Base-by-base conservation (phyloP, 30 jellyfish, hydroid and myxozoan genomes). In the Turritopsis rubra region DNA sequence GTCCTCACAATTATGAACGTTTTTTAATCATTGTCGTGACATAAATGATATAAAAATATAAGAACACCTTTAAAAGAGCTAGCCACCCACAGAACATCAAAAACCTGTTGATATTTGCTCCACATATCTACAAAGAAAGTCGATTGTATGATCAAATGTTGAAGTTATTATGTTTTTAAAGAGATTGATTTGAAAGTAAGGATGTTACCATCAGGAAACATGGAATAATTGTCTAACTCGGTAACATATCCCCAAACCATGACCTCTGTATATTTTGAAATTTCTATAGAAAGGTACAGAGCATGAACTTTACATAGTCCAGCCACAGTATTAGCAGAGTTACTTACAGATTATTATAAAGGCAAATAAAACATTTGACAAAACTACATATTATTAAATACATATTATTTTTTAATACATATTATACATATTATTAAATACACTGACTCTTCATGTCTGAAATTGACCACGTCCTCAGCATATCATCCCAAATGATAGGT, bases 401-500 rank as follows among this genome's bases (percentile, higher is more conserved):
- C n/a, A n/a, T n/a, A n/a, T n/a, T n/a, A n/a, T n/a, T n/a, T n/a
- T n/a, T n/a, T n/a, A n/a, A n/a, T n/a, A n/a, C n/a, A n/a, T n/a
- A n/a, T n/a, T n/a, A n/a, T n/a, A n/a, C n/a, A n/a, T n/a, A n/a
- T n/a, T n/a, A n/a, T n/a, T n/a, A n/a, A n/a, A n/a, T n/a, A n/a
- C n/a, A 8, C 89, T 66, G 28, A 82, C 89, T 31, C 20, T 71
- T 72, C 30, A 86, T 71, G 29, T 86, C 93, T 9, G 31, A 25
- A n/a, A 66, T 53, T 18, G 54, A 41, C 86, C 91, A 86, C 74
- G 52, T 65, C 31, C 95, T 41, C 75, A 86, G 74, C 95, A 86
- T 86, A 65, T 86, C 95, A 86, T 86, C 95, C 95, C 95, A 86
- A 7, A 86, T 86, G 16, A 86, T 86, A 3, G 95, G 95, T n/a